phyloP scores from a whole-genome alignment of 2,888 invertebrate species.

The Limulus polyphemus region DNA sequence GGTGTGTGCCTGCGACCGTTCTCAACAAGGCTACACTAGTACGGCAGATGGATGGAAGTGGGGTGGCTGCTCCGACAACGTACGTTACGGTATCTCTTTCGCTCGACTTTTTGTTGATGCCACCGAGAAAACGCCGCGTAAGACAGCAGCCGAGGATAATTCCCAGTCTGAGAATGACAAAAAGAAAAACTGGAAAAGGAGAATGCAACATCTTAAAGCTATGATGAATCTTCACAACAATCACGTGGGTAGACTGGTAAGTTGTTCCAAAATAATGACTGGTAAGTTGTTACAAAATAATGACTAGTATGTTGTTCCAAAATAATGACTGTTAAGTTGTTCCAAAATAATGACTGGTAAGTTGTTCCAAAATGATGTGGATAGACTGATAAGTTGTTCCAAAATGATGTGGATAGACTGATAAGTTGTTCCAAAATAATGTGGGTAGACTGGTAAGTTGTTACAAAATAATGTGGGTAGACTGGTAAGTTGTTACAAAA shows the following conservation, averaged over 20 bases:
- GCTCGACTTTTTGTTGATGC: slow-evolving; percentile 46
- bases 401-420: no score
- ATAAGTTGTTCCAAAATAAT: no score
- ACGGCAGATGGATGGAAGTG: slow-evolving; percentile 44
- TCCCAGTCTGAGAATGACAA: no score
- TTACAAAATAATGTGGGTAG: no score
- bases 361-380: no score
- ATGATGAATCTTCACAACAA: slow-evolving; percentile 47
- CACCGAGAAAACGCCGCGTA: slow-evolving; percentile 35
- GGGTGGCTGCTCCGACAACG: slow-evolving; percentile 48
- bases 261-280: slow-evolving; percentile 5
- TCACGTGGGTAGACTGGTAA: slow-evolving; percentile 44
- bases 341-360: no score
- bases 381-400: slow-evolving; percentile 38
- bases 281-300: no score
- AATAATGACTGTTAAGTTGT: slow-evolving; percentile 40
- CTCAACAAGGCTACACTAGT: slow-evolving; percentile 38
- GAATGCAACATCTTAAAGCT: slow-evolving; percentile 40
- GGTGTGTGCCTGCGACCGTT: slow-evolving; percentile 45
- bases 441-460: no score
- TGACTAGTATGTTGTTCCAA: no score
- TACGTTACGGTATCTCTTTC: slow-evolving; percentile 45
- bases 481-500: no score
- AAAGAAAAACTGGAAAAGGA: slow-evolving; percentile 30
- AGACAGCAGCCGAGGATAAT: neutral